A percentile compares a stretch with the other conserved stretches of the same genome.
These are phyloP conservation scores for Tetraneura akinire DNA, from an alignment of 1,140 invertebrate species.

Conservation along the genomic window DNA sequence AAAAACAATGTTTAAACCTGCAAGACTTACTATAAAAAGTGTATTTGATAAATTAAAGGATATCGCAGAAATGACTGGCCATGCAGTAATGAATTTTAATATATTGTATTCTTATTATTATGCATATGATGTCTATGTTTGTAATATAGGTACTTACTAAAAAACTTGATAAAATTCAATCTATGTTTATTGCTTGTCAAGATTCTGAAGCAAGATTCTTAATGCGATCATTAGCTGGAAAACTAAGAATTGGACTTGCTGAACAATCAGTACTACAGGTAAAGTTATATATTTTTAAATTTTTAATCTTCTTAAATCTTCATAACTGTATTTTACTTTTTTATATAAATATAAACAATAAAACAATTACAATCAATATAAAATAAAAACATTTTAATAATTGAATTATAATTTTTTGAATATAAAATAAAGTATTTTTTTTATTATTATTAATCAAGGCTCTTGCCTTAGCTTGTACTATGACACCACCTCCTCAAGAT, in stretches of 20 bases:
- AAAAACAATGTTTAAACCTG: constrained; percentile 80
- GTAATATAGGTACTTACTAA: constrained; percentile 72
- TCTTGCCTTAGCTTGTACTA: constrained; percentile 79
- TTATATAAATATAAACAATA: too few relatives aligned
- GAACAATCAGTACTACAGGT: constrained; percentile 91
- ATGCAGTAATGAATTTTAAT: constrained; percentile 55
- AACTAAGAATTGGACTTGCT: constrained; percentile 93
- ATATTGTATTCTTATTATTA: constrained; percentile 19
- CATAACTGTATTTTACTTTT: too few relatives aligned
- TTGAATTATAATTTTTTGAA: too few relatives aligned
- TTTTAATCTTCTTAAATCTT: too few relatives aligned
- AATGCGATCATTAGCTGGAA: constrained; percentile 89
- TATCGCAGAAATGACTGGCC: constrained; percentile 85
- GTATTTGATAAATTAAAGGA: constrained; percentile 89
- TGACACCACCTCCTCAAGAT: constrained; percentile 70
- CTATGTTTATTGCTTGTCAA: constrained; percentile 89
- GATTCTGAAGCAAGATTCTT: constrained; percentile 89
- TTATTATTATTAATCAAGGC: constrained; percentile 62
- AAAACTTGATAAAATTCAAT: constrained; percentile 91
- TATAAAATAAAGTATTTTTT: constrained; percentile 11
- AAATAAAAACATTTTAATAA: too few relatives aligned
- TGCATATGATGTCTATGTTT: constrained; percentile 49
- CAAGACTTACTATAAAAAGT: constrained; percentile 66
- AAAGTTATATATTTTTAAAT: constrained; percentile 30
- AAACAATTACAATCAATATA: too few relatives aligned